Percentiles rank a stretch among this genome's conserved stretches.
phyloP scores from a whole-genome alignment of 2,888 invertebrate species.

The Micoletzkya japonica region DNA sequence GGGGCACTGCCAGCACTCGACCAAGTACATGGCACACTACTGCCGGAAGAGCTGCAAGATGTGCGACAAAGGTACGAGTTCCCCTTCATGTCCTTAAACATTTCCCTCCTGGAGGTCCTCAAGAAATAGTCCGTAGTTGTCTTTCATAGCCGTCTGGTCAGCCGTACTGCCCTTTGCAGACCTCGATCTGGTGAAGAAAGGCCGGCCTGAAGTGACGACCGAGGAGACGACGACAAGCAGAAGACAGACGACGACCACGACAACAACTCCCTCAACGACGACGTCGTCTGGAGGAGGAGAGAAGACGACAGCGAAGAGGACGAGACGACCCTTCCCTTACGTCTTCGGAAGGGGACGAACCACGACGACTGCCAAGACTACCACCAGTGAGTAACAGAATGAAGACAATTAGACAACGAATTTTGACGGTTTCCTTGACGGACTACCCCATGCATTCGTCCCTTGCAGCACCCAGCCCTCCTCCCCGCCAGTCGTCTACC shows the following conservation, averaged over 20 bases:
- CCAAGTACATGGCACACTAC: conserved; percentile 64
- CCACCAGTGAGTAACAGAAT: not conserved
- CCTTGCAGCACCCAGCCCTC: conserved; percentile 5
- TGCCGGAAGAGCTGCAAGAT: conserved; percentile 56
- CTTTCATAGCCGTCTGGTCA: not conserved
- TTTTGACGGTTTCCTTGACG: not conserved
- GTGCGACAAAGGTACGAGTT: conserved; percentile 34
- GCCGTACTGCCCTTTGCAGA: not conserved
- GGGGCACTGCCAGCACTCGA: conserved; percentile 64
- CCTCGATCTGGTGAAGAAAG: conserved; percentile 10
- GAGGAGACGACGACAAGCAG: not conserved
- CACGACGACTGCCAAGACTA: not conserved
- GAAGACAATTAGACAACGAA: not conserved
- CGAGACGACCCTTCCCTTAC: conserved; percentile 25
- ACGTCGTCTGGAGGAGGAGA: not conserved
- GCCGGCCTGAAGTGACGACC: not conserved
- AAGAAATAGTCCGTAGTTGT: not conserved
- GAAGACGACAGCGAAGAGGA: conserved; percentile 10
- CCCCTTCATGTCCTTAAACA: not conserved
- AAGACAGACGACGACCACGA: conserved; percentile 2
- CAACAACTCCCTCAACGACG: not conserved
- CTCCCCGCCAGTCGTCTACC: not conserved
- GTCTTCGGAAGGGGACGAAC: conserved; percentile 25
- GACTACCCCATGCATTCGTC: not conserved
- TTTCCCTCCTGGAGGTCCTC: not conserved